Evolutionary conservation across 2,113 vertebrate genomes (phyloP), one percentile per base, ranked within the genome.

Genomic region (Gobio gobio): DNA sequence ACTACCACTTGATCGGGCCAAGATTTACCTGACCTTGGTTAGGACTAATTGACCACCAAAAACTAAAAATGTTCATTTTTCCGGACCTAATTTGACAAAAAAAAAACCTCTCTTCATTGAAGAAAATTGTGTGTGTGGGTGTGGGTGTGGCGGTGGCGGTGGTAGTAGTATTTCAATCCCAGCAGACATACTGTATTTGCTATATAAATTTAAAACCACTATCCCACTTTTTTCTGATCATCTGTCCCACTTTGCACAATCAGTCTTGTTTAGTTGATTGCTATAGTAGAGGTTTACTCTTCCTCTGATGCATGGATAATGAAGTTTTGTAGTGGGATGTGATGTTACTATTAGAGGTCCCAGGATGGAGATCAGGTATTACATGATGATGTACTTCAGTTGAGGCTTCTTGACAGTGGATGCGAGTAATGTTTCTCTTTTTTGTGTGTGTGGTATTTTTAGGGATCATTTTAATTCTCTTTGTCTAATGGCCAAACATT

Each of bases 361-460:
- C 3, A 76, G 74, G 16, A 33, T 76, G 49, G 14, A 29, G 16
- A 29, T 54, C 26, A 51, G 58, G 22, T 24, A 5, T 66, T 70
- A 36, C 36, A 70, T 70, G 22, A 43, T 70, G 2, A 70, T 10
- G 36, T n/a, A 3, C 43, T 70, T 70, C 66, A 43, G 36, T 70
- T 36, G 10, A 54, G 18, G 10, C 18, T 77, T 29, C 74, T 77
- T 73, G 51, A 77, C 74, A 56, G 49, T 51, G 73, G 73, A 51
- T 75, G 47, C 20, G 24, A 54, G 49, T 1, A 51, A 18, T 6
- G 16, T 51, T 26, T 22, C 3, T 20, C 43, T 22, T 54, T 20
- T n/a, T 51, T 33, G 33, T 33, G 33, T 33, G 33, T 33, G 33
- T 33, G 33, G 10, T 33, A 43, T 45, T 72, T 78, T 78, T 40